These are phyloP conservation scores for Meteorus sp. DNA, from an alignment of 1,140 invertebrate genomes.

Conservation along the genomic window DNA sequence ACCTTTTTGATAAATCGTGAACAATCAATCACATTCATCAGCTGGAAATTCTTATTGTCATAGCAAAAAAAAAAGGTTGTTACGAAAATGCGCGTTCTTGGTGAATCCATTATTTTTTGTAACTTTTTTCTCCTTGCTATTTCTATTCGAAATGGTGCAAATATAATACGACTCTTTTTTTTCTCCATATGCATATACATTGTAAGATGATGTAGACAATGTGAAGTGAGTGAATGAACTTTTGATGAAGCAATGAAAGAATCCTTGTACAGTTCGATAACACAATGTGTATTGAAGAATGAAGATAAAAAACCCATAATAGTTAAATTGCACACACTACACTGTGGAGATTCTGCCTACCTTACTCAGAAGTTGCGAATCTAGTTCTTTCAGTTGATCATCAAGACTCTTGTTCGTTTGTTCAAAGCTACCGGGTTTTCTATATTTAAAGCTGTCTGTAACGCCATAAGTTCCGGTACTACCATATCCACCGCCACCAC, in stretches of 20 bases:
- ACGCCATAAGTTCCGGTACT: slow-evolving; percentile 65
- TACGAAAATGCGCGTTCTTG: not conserved
- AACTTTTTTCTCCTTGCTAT: too few relatives aligned
- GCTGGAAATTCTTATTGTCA: slow-evolving; percentile 18
- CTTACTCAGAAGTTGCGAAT: slow-evolving; percentile 73
- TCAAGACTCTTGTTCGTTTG: slow-evolving; percentile 76
- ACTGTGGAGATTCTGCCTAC: slow-evolving; percentile 60
- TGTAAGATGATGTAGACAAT: slow-evolving; percentile 2
- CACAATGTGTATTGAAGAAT: not conserved
- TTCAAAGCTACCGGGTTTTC: slow-evolving; percentile 69
- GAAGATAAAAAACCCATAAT: not conserved
- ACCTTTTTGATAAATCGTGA: slow-evolving; percentile 5
- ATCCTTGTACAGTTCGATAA: too few relatives aligned
- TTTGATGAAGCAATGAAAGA: too few relatives aligned
- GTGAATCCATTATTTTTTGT: too few relatives aligned
- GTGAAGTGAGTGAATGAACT: not conserved
- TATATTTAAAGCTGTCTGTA: slow-evolving; percentile 63
- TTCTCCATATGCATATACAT: not conserved
- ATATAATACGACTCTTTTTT: not conserved
- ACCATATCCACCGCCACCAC: slow-evolving; percentile 62
- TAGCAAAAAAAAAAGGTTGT: slow-evolving; percentile 4
- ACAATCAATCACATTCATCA: slow-evolving; percentile 5
- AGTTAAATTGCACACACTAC: slow-evolving; percentile 28
- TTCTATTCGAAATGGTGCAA: too few relatives aligned
- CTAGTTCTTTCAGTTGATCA: slow-evolving; percentile 80